Conservation (phyloP, 2,113 vertebrate genomes). For the Garra rufa region DNA sequence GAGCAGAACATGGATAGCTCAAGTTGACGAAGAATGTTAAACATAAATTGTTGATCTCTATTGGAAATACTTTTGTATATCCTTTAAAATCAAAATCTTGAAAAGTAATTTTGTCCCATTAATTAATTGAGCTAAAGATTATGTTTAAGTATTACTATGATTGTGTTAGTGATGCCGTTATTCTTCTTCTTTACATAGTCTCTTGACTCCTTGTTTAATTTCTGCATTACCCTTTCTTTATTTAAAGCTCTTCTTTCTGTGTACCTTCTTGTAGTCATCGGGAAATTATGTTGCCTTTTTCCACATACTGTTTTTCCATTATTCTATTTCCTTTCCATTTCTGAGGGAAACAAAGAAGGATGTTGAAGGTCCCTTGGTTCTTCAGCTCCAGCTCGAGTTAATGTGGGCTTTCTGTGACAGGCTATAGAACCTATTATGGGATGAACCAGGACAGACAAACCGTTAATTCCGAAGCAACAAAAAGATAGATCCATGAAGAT, state of each 20-base stretch:
- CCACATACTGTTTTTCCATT: slow-evolving; percentile 46
- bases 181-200: neutral
- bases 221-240: neutral
- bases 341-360: slow-evolving; percentile 15
- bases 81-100: neutral
- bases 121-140: too few species aligned
- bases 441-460: neutral
- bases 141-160: too few species aligned
- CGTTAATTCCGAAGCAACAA: neutral
- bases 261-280: neutral
- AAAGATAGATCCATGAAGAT: neutral
- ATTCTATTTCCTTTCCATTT: neutral
- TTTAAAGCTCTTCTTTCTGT: neutral
- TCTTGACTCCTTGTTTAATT: neutral
- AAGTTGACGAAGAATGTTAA: neutral
- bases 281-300: neutral
- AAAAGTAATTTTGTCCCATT: neutral
- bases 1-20: slow-evolving; percentile 13
- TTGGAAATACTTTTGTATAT: neutral
- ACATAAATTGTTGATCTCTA: neutral
- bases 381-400: slow-evolving; percentile 34
- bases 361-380: slow-evolving; percentile 9
- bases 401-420: neutral
- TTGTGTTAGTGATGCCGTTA: neutral
- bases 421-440: neutral